phyloP scores from a whole-genome alignment of 2,113 vertebrate genomes.

The Fulmarus glacialis region DNA sequence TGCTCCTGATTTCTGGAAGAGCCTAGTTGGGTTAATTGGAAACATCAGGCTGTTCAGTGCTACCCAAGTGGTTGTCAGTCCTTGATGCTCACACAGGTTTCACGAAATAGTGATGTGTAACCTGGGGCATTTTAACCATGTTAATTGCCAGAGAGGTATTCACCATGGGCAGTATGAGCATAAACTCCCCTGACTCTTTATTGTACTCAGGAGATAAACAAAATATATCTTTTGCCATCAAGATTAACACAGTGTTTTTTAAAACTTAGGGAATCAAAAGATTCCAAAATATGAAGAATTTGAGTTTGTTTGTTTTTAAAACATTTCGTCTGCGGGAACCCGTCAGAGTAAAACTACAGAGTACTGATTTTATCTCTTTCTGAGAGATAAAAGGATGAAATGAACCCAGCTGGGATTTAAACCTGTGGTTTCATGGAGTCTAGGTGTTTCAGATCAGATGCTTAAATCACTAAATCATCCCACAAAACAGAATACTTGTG shows the following conservation, averaged over 20 bases:
- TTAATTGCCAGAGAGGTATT: neutral
- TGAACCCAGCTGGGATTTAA: neutral
- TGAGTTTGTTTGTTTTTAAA: neutral
- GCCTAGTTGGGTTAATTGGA: neutral
- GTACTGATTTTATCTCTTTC: neutral
- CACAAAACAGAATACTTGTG: neutral
- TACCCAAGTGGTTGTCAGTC: neutral
- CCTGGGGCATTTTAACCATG: neutral
- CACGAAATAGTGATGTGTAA: neutral
- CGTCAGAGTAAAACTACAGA: neutral
- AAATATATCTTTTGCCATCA: neutral
- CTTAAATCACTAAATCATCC: neutral
- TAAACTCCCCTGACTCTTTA: neutral
- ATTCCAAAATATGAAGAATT: neutral
- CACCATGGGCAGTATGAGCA: neutral
- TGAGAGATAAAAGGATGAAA: neutral
- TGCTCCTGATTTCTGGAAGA: neutral
- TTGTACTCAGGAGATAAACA: neutral
- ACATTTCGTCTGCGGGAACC: neutral
- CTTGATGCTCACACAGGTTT: neutral
- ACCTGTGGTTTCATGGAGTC: neutral
- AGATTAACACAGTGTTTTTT: neutral
- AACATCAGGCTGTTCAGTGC: neutral
- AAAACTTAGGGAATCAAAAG: neutral
- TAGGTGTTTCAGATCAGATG: neutral